phyloP scores from a whole-genome alignment of 2,113 vertebrate species.

The Peromyscus leucopus region DNA sequence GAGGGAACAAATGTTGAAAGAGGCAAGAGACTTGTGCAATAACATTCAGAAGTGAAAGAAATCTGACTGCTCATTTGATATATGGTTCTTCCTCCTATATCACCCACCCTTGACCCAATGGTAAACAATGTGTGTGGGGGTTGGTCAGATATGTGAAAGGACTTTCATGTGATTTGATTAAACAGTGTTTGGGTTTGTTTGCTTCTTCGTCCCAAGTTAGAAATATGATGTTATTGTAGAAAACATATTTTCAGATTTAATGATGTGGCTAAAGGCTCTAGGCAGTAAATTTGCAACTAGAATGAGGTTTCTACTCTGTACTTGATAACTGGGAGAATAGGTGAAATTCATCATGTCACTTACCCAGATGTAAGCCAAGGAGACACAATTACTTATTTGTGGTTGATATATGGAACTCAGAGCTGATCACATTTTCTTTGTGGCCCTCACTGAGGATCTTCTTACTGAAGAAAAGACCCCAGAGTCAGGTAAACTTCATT shows the following conservation, averaged over 20 bases:
- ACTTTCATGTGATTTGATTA: not conserved
- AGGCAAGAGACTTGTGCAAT: not conserved
- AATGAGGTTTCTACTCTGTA: constrained; percentile 33
- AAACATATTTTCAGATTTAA: constrained; percentile 28
- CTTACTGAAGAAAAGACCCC: not conserved
- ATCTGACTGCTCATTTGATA: not conserved
- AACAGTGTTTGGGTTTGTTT: not conserved
- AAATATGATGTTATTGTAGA: not conserved
- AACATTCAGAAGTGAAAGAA: not conserved
- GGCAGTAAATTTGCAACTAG: constrained; percentile 54
- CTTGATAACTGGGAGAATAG: not conserved
- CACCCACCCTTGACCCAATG: not conserved
- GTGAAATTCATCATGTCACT: constrained; percentile 58
- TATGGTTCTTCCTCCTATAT: not conserved
- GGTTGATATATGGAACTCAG: constrained; percentile 44
- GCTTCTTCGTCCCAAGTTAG: constrained; percentile 22
- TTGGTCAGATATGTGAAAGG: not conserved
- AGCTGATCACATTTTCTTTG: constrained; percentile 34
- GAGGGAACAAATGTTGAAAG: not conserved
- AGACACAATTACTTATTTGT: constrained; percentile 35
- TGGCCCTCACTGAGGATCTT: not conserved
- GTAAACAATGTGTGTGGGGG: not conserved
- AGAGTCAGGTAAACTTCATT: not conserved
- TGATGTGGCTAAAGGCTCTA: constrained; percentile 11
- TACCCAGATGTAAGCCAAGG: constrained; percentile 44